Conservation (phyloP, 64 coral and sea anemone genomes). For the Montipora efflorescens region DNA sequence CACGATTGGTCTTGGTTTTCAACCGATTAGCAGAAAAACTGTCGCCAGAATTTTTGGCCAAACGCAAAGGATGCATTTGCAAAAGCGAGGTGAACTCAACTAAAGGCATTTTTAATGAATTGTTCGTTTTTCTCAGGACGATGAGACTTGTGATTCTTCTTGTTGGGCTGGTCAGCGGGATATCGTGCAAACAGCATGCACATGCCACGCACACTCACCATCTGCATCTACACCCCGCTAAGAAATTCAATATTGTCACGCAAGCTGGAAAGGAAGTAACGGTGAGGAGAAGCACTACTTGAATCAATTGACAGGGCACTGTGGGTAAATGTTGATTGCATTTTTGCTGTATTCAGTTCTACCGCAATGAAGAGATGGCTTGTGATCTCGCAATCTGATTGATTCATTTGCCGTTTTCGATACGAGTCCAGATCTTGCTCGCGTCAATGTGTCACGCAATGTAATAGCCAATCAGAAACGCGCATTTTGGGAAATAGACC, state of each 20-base stretch:
- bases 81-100: not conserved
- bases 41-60: too few relatives aligned
- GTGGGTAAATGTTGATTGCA: too few relatives aligned
- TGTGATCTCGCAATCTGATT: too few relatives aligned
- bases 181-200: conserved; percentile 15
- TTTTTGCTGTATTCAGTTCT: too few relatives aligned
- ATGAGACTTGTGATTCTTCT: not conserved
- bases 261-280: not conserved
- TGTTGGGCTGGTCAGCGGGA: conserved; percentile 8
- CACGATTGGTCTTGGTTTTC: too few relatives aligned
- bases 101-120: not conserved
- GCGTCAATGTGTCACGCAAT: too few relatives aligned
- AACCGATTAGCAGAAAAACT: too few relatives aligned
- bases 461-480: too few relatives aligned
- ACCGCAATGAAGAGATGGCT: too few relatives aligned
- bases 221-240: not conserved
- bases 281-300: not conserved
- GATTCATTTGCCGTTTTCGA: too few relatives aligned
- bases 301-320: not conserved
- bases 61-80: not conserved
- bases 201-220: not conserved
- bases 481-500: too few relatives aligned
- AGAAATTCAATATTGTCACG: conserved; percentile 37
- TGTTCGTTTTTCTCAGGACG: not conserved
- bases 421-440: too few relatives aligned